A percentile compares a stretch with the other conserved stretches of the same genome.
Conservation (phyloP, 2,888 invertebrate genomes). For the Eristalis arbustorum region DNA sequence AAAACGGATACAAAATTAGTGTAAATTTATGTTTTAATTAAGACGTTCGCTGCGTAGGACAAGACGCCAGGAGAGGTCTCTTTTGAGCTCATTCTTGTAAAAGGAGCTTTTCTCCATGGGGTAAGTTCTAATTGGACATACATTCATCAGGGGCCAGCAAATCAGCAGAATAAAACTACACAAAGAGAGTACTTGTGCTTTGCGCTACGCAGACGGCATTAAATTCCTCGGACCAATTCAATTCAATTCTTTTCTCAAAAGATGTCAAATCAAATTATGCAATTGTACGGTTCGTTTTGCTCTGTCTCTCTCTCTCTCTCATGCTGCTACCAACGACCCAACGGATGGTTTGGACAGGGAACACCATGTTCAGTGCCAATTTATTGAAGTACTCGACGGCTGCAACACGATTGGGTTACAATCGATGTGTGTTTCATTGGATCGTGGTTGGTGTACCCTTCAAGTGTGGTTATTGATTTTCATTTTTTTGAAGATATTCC, state of each 20-base stretch:
- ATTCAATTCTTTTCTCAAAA: not conserved
- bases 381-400: not conserved
- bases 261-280: not conserved
- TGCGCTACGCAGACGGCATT: not conserved
- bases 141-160: constrained; percentile 19
- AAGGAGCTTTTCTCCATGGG: not conserved
- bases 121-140: constrained; percentile 29
- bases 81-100: not conserved
- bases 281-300: too few species aligned
- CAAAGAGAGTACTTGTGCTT: not conserved
- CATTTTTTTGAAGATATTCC: not conserved
- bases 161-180: not conserved
- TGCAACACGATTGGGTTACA: not conserved
- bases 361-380: not conserved
- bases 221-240: not conserved
- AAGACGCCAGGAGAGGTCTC: not conserved
- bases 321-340: not conserved
- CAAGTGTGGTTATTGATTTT: constrained; percentile 16
- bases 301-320: not conserved
- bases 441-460: not conserved
- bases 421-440: not conserved
- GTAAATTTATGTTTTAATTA: constrained; percentile 64
- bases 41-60: not conserved
- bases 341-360: not conserved
- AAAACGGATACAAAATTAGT: constrained; percentile 38